Conservation (phyloP, 1,140 invertebrate species). For the Andrena cerasifolii region DNA sequence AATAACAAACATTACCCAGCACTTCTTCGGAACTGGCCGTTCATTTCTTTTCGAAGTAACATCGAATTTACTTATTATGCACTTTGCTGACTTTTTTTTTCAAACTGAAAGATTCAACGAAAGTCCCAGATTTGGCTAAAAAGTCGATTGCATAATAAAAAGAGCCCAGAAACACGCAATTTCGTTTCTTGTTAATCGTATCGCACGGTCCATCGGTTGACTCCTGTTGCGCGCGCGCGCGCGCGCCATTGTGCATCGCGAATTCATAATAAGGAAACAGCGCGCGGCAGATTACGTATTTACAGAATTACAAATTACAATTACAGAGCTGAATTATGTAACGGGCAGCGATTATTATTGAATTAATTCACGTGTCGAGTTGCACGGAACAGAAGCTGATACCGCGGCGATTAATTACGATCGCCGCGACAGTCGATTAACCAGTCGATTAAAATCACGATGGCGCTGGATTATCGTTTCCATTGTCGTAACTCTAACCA, state of each 20-base stretch:
- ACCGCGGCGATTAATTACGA: constrained; percentile 17
- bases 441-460: constrained; percentile 32
- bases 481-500: background rate
- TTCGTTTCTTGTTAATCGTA: background rate
- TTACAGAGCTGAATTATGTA: constrained; percentile 24
- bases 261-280: constrained; percentile 38
- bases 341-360: constrained; percentile 17
- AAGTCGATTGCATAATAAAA: background rate
- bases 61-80: no score
- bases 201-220: background rate
- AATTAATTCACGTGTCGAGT: constrained; percentile 30
- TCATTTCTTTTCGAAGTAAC: no score
- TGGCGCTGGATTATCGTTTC: background rate
- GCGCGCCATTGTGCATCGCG: constrained; percentile 20
- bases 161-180: constrained; percentile 10
- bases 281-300: constrained; percentile 7
- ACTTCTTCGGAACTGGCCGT: no score
- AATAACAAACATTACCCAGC: no score
- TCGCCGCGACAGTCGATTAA: constrained; percentile 28
- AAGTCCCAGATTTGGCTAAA: background rate
- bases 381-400: constrained; percentile 2
- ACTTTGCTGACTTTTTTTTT: no score
- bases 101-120: background rate
- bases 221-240: background rate
- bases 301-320: constrained; percentile 38